Base-by-base conservation (phyloP, 2,888 invertebrate genomes). In the Mechanitis messenoides region DNA sequence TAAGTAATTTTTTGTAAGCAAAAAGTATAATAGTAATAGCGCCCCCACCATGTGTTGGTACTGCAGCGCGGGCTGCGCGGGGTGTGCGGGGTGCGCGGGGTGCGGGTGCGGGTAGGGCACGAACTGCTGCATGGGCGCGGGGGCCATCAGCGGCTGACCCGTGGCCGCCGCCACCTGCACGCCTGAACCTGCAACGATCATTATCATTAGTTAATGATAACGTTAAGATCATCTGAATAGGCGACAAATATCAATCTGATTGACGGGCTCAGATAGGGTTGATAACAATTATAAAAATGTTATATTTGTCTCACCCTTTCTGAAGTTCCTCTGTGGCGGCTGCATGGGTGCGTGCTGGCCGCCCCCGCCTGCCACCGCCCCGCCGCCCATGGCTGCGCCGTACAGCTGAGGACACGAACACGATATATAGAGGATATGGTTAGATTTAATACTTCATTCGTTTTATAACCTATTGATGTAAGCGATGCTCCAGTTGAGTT, bases 141-240 rank as follows among this genome's bases (percentile, higher is more conserved):
- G 94, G 50, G 96, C 95, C 73, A 97, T 84, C 63, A 97, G 89
- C 3, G 97, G 96, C 81, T 96, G 96, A 0, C 97, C 97, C 47
- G 96, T 95, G 65, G 93, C 93, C 61, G 94, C 94, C 33, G 94
- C 94, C 66, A 96, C 95, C 77, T 96, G 96, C 92, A 96, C 95
- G 75, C 95, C 93, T 77, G 85, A 76, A 3, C 74, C 74, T 61
- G 58, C 3, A 63, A 53, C 60, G 47, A 5, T 9, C 42, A 9
- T 9, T 42, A 42, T 9, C 9, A 42, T 42, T 42, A 1, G 9
- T 42, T 35, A 35, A 35, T 35, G 35, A 35, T 35, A 35, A 1
- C 3, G 2, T 35, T 35, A 35, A 35, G 35, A 9, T 42, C 42
- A 42, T 9, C 2, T 42, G 9, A 42, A 9, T 9, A 11, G 9